Conservation (phyloP, 2,113 vertebrate species). For the Donacobius atricapilla region DNA sequence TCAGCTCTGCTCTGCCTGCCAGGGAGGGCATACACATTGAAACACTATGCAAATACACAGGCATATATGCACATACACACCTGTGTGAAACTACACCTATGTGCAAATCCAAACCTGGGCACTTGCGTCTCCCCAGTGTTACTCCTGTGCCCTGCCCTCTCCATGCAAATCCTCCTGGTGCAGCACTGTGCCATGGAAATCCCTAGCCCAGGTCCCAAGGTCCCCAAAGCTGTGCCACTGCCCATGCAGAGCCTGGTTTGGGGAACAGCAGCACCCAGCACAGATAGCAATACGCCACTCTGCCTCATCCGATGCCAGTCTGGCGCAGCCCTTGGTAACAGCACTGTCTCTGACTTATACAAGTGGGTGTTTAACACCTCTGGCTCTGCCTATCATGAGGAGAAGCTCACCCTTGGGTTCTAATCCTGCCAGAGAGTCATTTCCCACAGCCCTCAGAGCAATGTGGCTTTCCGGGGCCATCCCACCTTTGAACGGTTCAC, state of each 20-base stretch:
- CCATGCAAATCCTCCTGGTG: neutral
- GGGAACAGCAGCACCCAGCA: fast-evolving
- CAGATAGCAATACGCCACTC: neutral
- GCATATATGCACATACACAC: fast-evolving
- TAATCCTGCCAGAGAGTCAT: neutral
- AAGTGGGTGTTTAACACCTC: neutral
- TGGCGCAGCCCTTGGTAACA: neutral
- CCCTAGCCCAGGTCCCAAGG: neutral
- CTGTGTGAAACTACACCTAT: neutral
- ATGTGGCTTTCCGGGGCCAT: neutral
- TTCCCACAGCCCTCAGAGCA: neutral
- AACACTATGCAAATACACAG: neutral
- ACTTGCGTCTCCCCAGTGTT: fast-evolving
- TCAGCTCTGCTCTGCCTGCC: neutral
- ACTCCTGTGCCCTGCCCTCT: neutral
- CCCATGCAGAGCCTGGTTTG: neutral
- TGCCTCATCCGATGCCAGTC: neutral
- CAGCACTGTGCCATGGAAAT: neutral
- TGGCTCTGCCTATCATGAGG: fast-evolving
- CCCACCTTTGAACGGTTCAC: neutral
- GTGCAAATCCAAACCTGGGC: neutral
- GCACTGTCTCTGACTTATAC: neutral
- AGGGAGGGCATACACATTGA: neutral
- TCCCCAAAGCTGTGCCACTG: neutral
- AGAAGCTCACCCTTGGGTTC: neutral